phyloP scores from a whole-genome alignment of 2,797 vertebrate species.

The Poliocrania exsul region DNA sequence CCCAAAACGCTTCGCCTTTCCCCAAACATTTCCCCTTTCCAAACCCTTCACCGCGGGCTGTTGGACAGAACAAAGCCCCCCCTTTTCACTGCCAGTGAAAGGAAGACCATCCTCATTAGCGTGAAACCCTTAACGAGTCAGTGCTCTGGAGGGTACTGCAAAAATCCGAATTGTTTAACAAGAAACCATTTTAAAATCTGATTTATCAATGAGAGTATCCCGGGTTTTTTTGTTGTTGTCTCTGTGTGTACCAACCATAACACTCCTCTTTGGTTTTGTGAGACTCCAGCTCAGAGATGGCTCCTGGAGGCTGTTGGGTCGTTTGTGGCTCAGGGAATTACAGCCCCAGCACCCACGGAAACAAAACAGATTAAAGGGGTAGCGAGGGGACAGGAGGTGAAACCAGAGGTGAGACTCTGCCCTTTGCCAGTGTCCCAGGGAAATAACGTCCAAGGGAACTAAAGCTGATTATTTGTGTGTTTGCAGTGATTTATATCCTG shows the following conservation, averaged over 20 bases:
- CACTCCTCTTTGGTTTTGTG: background rate
- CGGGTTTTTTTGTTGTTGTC: accelerated
- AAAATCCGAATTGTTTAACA: background rate
- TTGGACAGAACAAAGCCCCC: background rate
- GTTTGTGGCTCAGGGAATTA: background rate
- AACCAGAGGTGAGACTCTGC: background rate
- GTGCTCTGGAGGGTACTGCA: background rate
- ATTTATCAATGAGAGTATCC: background rate
- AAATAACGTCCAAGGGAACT: background rate
- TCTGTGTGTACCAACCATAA: accelerated
- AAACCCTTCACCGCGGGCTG: background rate
- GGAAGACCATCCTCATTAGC: background rate
- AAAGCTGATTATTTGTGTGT: background rate
- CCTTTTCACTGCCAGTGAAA: background rate
- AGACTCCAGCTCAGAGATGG: background rate
- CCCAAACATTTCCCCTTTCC: background rate
- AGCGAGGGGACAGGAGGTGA: background rate
- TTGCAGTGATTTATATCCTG: background rate
- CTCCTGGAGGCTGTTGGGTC: background rate
- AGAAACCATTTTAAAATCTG: background rate
- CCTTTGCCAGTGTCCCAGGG: background rate
- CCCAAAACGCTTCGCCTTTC: too few species aligned
- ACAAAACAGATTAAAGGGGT: background rate
- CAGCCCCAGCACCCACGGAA: background rate
- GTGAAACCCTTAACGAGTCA: background rate